A percentile compares a stretch with the other conserved stretches of the same genome.
Evolutionary conservation across 2,888 invertebrate species (phyloP).

Genomic region (Luperina nickerlii): DNA sequence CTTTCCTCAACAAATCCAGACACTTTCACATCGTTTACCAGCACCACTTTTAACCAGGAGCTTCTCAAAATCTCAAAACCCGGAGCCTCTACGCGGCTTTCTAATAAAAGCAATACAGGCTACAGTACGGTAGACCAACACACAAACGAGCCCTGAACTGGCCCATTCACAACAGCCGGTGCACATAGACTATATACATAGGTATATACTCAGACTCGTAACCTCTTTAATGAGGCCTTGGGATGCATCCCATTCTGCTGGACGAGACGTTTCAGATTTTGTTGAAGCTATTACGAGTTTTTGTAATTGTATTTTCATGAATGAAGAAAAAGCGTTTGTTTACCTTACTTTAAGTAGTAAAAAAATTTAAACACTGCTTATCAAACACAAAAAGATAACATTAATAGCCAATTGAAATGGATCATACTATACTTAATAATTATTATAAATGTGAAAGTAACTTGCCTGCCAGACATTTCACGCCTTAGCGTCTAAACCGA

Average conservation of each 20-base stretch:
- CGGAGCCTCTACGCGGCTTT: slow-evolving; percentile 10
- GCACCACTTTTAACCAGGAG: not conserved
- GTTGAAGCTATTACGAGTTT: not conserved
- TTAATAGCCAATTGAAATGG: not conserved
- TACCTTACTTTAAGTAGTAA: not conserved
- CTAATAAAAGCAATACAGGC: slow-evolving; percentile 50
- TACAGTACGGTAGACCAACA: slow-evolving; percentile 42
- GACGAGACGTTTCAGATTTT: not conserved
- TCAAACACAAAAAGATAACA: not conserved
- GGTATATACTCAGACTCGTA: slow-evolving; percentile 2
- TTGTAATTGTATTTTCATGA: not conserved
- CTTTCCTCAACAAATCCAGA: not conserved
- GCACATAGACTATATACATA: slow-evolving; percentile 13
- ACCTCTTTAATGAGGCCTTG: slow-evolving; percentile 38
- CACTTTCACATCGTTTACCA: not conserved
- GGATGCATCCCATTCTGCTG: slow-evolving; percentile 19
- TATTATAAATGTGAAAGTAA: not conserved
- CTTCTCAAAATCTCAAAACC: slow-evolving; percentile 15
- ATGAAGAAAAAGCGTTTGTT: not conserved
- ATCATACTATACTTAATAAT: not conserved
- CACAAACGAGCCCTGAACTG: slow-evolving; percentile 50
- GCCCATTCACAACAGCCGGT: slow-evolving; percentile 52
- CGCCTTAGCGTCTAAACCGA: not conserved
- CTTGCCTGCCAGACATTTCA: not conserved
- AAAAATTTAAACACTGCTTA: not conserved